Percentiles rank a stretch among this genome's conserved stretches.
Evolutionary conservation across 2,888 invertebrate species (phyloP).

Genomic region (Phytoseiulus persimilis): DNA sequence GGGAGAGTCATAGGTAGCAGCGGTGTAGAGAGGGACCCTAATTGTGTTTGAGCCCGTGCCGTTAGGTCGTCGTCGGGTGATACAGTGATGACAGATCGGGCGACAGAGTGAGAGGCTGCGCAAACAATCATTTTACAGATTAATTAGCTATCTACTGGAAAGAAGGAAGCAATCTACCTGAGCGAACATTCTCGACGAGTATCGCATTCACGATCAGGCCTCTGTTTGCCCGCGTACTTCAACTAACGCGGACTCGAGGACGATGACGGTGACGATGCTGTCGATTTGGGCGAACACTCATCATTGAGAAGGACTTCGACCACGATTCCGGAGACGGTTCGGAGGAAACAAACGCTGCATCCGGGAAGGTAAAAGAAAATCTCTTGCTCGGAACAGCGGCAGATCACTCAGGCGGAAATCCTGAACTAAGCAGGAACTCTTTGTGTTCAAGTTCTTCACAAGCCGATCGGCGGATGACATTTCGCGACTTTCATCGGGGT

Average conservation of each 20-base stretch:
- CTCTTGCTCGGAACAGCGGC: neutral
- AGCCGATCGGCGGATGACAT: neutral
- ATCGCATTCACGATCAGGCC: neutral
- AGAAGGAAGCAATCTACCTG: neutral
- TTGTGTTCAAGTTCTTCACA: neutral
- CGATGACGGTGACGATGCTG: neutral
- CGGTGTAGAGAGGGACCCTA: no score
- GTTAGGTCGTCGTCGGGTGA: no score
- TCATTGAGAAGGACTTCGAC: neutral
- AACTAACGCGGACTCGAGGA: neutral
- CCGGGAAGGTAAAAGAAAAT: neutral
- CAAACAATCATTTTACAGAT: slow-evolving; percentile 5
- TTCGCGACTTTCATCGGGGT: neutral
- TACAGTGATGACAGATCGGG: neutral
- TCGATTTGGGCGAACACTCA: neutral
- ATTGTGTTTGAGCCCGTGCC: no score
- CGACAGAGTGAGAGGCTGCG: neutral
- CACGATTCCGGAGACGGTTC: neutral
- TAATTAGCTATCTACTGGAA: neutral
- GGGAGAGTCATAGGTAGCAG: no score
- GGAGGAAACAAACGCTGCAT: neutral
- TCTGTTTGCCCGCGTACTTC: neutral
- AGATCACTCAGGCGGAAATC: neutral
- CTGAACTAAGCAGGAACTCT: neutral
- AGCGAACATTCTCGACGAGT: neutral